These are phyloP conservation scores for Abrostola triplasia DNA, from an alignment of 2,888 invertebrate genomes.

Conservation along the genomic window DNA sequence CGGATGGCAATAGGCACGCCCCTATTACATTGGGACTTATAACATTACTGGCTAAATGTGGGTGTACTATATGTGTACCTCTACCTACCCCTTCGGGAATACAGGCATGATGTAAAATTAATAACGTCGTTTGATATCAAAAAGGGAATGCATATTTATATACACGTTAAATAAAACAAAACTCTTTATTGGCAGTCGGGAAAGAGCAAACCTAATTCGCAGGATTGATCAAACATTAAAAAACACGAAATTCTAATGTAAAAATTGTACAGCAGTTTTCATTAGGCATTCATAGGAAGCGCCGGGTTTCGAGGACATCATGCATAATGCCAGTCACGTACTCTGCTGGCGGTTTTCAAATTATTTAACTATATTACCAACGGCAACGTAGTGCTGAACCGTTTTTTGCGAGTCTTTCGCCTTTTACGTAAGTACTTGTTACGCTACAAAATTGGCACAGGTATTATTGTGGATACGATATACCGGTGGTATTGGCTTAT, in stretches of 20 bases:
- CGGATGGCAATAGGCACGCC: too few species aligned
- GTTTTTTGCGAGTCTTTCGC: constrained; percentile 18
- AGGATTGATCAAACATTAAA: constrained; percentile 26
- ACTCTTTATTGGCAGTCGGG: too few species aligned
- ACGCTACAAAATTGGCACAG: constrained; percentile 14
- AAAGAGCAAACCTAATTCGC: too few species aligned
- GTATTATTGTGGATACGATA: background rate
- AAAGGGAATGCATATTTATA: constrained; percentile 3
- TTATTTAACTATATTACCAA: constrained; percentile 51
- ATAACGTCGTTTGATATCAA: constrained; percentile 8
- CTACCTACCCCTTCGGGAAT: too few species aligned
- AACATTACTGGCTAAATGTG: too few species aligned
- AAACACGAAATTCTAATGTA: constrained; percentile 26
- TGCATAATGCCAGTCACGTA: constrained; percentile 63
- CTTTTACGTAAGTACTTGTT: constrained; percentile 28
- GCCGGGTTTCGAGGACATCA: constrained; percentile 54
- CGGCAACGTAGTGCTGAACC: constrained; percentile 15
- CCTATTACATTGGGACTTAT: too few species aligned
- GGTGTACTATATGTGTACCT: too few species aligned
- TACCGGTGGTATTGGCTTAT: background rate
- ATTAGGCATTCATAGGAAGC: constrained; percentile 63
- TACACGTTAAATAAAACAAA: background rate
- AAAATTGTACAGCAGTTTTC: constrained; percentile 27
- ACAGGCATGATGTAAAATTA: too few species aligned
- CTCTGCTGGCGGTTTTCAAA: constrained; percentile 56